A percentile compares a stretch with the other conserved stretches of the same genome.
Conservation (phyloP, 2,113 vertebrate species). For the Dasypus novemcinctus region DNA sequence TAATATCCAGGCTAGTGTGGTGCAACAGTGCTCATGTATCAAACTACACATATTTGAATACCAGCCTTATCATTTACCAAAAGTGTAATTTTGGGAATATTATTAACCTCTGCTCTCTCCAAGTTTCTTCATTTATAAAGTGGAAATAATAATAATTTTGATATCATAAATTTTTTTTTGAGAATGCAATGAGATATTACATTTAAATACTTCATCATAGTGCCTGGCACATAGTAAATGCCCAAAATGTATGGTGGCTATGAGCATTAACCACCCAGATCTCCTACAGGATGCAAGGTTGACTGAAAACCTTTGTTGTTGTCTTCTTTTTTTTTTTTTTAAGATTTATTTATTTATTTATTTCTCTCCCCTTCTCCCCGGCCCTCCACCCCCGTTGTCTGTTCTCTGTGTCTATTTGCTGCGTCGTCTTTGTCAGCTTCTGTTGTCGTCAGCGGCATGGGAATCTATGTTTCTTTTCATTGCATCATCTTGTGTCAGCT, state of each 20-base stretch:
- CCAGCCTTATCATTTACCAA: neutral
- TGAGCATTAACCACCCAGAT: neutral
- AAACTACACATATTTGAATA: neutral
- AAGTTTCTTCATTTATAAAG: neutral
- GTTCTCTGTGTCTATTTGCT: no score
- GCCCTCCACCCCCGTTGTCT: no score
- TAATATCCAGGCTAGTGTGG: neutral
- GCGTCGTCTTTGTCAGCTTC: no score
- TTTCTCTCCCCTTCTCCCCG: no score
- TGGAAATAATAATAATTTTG: neutral
- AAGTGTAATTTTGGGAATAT: neutral
- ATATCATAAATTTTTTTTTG: neutral
- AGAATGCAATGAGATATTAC: neutral
- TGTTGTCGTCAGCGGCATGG: no score
- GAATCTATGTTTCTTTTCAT: no score
- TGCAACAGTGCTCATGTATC: neutral
- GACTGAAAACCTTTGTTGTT: neutral
- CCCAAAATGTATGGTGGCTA: neutral
- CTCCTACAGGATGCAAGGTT: neutral
- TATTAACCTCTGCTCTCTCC: neutral
- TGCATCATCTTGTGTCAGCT: no score
- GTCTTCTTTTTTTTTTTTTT: no score
- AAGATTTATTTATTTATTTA: no score
- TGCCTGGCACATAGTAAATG: neutral
- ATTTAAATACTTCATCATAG: neutral